phyloP scores from a whole-genome alignment of 1,140 invertebrate genomes.

The Drosophila erecta region DNA sequence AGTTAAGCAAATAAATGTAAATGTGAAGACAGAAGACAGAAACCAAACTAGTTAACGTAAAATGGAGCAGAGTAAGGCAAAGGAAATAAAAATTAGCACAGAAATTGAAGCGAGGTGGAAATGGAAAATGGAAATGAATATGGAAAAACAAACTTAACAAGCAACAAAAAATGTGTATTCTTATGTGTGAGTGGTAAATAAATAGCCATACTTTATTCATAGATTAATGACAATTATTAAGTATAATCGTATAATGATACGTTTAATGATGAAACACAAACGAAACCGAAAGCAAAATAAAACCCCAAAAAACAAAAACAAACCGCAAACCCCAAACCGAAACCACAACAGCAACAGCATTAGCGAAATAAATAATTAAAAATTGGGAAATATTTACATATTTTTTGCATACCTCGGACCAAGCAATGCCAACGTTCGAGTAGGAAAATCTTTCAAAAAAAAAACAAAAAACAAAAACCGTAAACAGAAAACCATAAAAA shows the following conservation, averaged over 20 bases:
- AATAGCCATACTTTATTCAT: conserved; percentile 39
- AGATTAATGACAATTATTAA: conserved; percentile 36
- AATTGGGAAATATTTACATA: conserved; percentile 37
- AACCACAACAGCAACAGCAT: conserved; percentile 3
- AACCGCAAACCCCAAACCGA: too few species aligned
- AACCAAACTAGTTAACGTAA: conserved; percentile 45
- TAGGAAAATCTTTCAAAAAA: conserved; percentile 19
- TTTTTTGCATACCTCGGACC: conserved; percentile 54
- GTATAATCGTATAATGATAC: conserved; percentile 13
- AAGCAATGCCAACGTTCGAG: conserved; percentile 39
- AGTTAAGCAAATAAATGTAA: conserved; percentile 33
- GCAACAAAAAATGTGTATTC: conserved; percentile 33
- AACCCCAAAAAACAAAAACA: too few species aligned
- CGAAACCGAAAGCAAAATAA: too few species aligned
- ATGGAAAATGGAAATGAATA: conserved; percentile 4
- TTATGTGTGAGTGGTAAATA: conserved; percentile 45
- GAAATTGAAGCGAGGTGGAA: not conserved
- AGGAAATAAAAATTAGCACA: conserved; percentile 12
- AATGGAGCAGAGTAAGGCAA: conserved; percentile 1
- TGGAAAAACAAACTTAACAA: conserved; percentile 19
- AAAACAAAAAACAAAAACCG: too few species aligned
- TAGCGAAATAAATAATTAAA: conserved; percentile 11
- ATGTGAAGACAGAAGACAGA: conserved; percentile 12
- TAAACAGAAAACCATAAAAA: not conserved
- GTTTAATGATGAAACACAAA: conserved; percentile 1